A percentile compares a stretch with the other conserved stretches of the same genome.
Evolutionary conservation across 1,140 invertebrate species (phyloP).

Genomic region (Coelopa frigida): DNA sequence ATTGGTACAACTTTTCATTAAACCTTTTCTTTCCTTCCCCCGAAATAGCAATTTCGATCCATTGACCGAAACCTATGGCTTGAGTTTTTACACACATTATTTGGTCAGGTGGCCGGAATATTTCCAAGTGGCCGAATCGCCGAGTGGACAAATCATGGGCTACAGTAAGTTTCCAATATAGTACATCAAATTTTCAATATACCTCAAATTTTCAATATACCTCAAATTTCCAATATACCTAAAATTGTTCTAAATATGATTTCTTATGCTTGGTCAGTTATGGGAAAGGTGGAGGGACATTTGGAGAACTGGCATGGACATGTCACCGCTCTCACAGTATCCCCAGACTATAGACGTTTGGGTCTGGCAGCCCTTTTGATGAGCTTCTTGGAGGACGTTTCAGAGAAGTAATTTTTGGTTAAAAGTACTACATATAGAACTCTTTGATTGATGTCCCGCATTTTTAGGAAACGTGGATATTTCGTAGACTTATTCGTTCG

Average conservation of each 20-base stretch:
- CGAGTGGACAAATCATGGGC: slow-evolving; percentile 93
- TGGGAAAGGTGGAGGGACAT: slow-evolving; percentile 96
- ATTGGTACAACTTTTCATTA: neutral
- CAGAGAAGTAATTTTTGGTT: slow-evolving; percentile 69
- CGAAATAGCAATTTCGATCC: slow-evolving; percentile 82
- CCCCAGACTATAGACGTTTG: slow-evolving; percentile 83
- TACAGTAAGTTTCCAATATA: slow-evolving; percentile 72
- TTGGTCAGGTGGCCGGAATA: slow-evolving; percentile 98
- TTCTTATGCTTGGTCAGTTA: slow-evolving; percentile 59
- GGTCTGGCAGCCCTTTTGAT: slow-evolving; percentile 92
- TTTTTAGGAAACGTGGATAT: slow-evolving; percentile 80
- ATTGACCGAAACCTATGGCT: slow-evolving; percentile 94
- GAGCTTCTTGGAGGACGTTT: slow-evolving; percentile 90
- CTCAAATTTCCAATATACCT: neutral
- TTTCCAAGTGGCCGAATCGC: slow-evolving; percentile 93
- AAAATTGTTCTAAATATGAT: neutral
- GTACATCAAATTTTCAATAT: neutral
- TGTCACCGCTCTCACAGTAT: slow-evolving; percentile 96
- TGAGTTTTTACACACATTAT: slow-evolving; percentile 97
- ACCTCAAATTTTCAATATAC: neutral
- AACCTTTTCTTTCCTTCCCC: neutral
- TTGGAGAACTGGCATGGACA: slow-evolving; percentile 98
- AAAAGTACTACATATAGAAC: neutral
- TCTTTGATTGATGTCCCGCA: neutral
- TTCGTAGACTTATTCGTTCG: slow-evolving; percentile 99